phyloP scores from a whole-genome alignment of 2,797 vertebrate species.

The Natrix natrix region DNA sequence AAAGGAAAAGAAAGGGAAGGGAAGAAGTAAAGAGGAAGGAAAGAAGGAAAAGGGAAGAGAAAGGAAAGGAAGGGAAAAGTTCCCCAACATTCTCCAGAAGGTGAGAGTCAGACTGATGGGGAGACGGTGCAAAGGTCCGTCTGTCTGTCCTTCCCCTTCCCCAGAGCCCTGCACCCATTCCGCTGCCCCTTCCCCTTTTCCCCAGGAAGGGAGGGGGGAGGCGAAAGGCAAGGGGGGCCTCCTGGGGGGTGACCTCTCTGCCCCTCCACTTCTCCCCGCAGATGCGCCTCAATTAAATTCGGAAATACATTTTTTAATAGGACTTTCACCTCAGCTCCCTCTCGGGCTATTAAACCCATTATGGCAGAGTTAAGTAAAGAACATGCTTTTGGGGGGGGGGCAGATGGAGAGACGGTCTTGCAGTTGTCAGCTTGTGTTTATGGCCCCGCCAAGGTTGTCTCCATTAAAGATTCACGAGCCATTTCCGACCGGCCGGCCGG shows the following conservation, averaged over 20 bases:
- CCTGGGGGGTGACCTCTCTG: conserved; percentile 58
- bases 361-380: conserved; percentile 74
- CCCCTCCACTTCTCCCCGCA: conserved; percentile 52
- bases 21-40: fast-evolving
- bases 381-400: conserved; percentile 15
- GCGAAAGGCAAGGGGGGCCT: conserved; percentile 1
- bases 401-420: conserved; percentile 38
- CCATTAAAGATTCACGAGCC: conserved; percentile 73
- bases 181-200: neutral
- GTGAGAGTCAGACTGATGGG: neutral
- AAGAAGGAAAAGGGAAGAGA: too few relatives aligned
- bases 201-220: neutral
- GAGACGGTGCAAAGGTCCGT: neutral
- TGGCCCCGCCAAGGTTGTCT: conserved; percentile 65
- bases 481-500: conserved; percentile 58
- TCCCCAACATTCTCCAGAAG: neutral
- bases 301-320: conserved; percentile 72
- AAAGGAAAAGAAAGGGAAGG: too few relatives aligned
- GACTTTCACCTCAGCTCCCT: conserved; percentile 71
- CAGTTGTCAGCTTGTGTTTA: conserved; percentile 68
- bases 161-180: neutral
- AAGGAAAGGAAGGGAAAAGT: neutral
- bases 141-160: fast-evolving
- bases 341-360: conserved; percentile 71
- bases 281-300: conserved; percentile 71